Conservation (phyloP, 2,888 invertebrate species). For the Bursaphelenchus okinawaensis region DNA sequence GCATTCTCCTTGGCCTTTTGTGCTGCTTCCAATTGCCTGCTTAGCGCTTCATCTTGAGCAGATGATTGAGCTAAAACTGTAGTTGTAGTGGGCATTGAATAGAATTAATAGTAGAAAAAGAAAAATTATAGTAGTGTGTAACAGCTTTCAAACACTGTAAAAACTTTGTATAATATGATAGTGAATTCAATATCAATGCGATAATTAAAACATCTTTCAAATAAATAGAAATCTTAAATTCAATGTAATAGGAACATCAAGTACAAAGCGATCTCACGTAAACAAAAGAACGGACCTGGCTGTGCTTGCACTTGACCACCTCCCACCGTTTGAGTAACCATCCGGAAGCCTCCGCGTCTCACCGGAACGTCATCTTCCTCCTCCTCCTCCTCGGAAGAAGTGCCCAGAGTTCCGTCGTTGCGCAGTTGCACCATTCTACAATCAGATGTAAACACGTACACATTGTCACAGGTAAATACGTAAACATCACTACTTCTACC, state of each 20-base stretch:
- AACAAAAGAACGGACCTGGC: slow-evolving; percentile 1
- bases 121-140: no score
- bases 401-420: neutral
- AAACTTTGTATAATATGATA: no score
- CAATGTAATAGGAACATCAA: no score
- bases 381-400: neutral
- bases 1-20: slow-evolving; percentile 39
- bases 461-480: no score
- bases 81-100: neutral
- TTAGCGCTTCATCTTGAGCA: slow-evolving; percentile 21
- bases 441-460: no score
- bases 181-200: no score
- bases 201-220: no score
- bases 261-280: no score
- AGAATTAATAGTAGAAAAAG: neutral
- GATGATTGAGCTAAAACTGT: neutral
- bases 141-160: no score
- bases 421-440: slow-evolving; percentile 18
- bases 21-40: slow-evolving; percentile 30
- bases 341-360: slow-evolving; percentile 12
- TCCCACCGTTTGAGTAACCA: slow-evolving; percentile 13
- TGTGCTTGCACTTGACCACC: slow-evolving; percentile 9
- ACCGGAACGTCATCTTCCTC: slow-evolving; percentile 8
- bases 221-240: no score
- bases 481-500: neutral